Percentiles rank a stretch among this genome's conserved stretches.
phyloP scores from a whole-genome alignment of 2,113 vertebrate species.

The Chloropsis cyanopogon region DNA sequence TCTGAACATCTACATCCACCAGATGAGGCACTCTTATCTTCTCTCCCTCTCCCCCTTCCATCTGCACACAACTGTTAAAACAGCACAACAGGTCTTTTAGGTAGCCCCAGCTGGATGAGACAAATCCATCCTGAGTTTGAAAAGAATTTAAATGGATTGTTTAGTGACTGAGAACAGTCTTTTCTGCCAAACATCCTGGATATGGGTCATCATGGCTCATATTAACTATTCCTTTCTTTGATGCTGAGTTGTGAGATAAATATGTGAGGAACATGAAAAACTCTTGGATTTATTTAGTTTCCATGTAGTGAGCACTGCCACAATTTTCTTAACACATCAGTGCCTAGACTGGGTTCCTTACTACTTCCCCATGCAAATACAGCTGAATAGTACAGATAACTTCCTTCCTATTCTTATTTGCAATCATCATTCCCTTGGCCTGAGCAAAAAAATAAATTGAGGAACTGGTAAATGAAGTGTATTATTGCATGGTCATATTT shows the following conservation, averaged over 20 bases:
- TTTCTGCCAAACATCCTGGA: not conserved
- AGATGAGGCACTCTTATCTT: not conserved
- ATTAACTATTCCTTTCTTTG: not conserved
- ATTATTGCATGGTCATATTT: not conserved
- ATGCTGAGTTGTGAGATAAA: not conserved
- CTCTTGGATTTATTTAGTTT: not conserved
- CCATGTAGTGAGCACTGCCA: not conserved
- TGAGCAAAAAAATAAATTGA: not conserved
- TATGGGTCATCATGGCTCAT: not conserved
- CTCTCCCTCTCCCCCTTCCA: not conserved
- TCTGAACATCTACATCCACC: not conserved
- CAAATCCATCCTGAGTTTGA: not conserved
- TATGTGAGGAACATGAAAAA: not conserved
- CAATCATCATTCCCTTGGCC: not conserved
- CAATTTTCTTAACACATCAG: not conserved
- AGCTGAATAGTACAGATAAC: not conserved
- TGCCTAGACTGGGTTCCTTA: not conserved
- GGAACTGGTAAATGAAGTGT: not conserved
- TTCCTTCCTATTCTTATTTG: not conserved
- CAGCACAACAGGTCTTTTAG: not conserved
- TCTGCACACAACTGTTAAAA: not conserved
- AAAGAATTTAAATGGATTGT: not conserved
- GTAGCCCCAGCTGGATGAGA: not conserved
- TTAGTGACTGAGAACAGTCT: not conserved
- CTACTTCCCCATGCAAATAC: not conserved